phyloP scores from a whole-genome alignment of 2,113 vertebrate species.

The Megaptera novaeangliae region DNA sequence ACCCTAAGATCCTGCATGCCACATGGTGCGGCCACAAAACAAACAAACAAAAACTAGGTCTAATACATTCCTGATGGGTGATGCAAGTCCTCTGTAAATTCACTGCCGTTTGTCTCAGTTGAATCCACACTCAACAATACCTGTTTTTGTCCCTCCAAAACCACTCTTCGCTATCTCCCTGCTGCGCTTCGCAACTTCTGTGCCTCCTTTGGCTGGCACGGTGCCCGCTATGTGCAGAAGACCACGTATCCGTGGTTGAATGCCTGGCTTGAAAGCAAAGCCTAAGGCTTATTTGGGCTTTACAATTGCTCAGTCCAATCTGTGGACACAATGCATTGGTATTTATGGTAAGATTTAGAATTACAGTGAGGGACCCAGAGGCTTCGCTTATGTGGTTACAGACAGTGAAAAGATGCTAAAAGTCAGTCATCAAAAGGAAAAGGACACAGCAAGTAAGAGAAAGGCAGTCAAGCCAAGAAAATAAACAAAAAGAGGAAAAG shows the following conservation, averaged over 20 bases:
- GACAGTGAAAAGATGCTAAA: not conserved
- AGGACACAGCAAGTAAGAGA: not conserved
- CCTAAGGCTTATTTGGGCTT: not conserved
- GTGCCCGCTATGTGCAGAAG: not conserved
- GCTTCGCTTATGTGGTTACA: not conserved
- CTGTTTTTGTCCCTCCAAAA: not conserved
- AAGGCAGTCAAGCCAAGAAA: conserved; percentile 5
- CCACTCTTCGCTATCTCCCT: no score
- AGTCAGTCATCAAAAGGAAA: not conserved
- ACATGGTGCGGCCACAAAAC: no score
- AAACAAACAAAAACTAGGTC: not conserved
- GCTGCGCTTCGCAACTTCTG: no score
- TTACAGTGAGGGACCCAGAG: not conserved
- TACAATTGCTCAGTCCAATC: not conserved
- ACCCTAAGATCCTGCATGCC: no score
- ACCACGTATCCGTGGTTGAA: not conserved
- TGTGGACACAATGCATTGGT: not conserved
- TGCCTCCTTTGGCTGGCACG: not conserved
- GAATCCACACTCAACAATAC: not conserved
- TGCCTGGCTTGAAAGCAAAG: not conserved
- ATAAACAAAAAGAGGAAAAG: not conserved
- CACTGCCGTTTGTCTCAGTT: rapidly evolving
- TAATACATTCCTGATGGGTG: not conserved
- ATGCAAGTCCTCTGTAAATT: not conserved
- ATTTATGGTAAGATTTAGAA: not conserved